Evolutionary conservation across 23 tunicate genomes (phyloP).

Genomic region (Ciona savignyi): DNA sequence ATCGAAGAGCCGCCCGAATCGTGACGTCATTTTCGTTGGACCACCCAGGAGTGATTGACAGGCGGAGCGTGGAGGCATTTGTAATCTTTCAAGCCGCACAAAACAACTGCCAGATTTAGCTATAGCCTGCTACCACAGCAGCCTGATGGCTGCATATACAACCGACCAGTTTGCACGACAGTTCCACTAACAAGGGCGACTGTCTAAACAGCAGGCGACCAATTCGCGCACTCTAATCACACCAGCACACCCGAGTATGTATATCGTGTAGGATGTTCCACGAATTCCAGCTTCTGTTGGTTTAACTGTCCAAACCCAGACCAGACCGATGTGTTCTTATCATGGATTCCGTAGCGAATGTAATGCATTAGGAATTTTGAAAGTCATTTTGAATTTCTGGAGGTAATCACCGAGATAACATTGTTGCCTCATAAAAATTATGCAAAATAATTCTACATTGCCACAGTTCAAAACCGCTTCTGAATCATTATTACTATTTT

Average conservation of each 20-base stretch:
- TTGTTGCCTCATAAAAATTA: no score
- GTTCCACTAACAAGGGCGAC: neutral
- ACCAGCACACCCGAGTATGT: neutral
- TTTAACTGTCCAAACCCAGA: neutral
- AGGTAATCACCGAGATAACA: no score
- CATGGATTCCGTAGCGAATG: neutral
- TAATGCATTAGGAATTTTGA: neutral
- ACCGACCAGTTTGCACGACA: neutral
- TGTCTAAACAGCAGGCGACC: neutral
- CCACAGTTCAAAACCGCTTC: no score
- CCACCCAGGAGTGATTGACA: neutral
- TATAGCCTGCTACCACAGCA: neutral
- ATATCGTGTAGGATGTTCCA: neutral
- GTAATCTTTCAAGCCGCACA: neutral
- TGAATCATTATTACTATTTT: no score
- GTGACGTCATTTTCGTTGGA: neutral
- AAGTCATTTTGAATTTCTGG: no score
- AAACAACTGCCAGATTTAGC: neutral
- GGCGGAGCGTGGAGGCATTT: slow-evolving; percentile 1
- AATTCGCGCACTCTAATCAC: neutral
- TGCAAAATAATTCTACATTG: no score
- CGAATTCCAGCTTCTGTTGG: neutral
- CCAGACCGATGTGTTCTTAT: neutral
- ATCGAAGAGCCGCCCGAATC: neutral
- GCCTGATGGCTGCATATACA: neutral